Percentiles rank a stretch among this genome's conserved stretches.
These are phyloP conservation scores for Parasteatoda lunata DNA, from an alignment of 2,888 invertebrate species.

Conservation along the genomic window DNA sequence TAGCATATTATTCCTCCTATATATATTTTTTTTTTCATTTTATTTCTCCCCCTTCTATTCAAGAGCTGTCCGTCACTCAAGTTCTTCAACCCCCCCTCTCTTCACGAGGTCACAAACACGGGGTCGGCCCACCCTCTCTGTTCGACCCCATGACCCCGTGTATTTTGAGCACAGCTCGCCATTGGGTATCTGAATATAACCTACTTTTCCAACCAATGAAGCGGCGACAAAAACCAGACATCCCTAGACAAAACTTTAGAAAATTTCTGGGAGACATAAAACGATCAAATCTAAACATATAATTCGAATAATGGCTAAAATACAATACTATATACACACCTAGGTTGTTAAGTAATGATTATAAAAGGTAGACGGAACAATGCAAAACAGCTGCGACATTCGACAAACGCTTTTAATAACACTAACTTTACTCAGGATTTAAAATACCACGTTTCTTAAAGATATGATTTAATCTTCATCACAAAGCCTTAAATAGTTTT, in stretches of 20 bases:
- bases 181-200: constrained; percentile 62
- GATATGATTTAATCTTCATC: no score
- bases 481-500: no score
- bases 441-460: no score
- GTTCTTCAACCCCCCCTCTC: constrained; percentile 15
- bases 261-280: constrained; percentile 3
- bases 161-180: constrained; percentile 17
- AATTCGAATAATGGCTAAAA: no score
- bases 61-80: constrained; percentile 57
- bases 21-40: constrained; percentile 14
- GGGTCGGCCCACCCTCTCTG: constrained; percentile 48
- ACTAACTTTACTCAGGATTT: no score
- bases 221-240: constrained; percentile 24
- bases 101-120: constrained; percentile 11
- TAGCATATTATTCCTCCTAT: constrained; percentile 55
- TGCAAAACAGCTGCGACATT: no score
- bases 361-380: no score
- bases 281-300: constrained; percentile 16
- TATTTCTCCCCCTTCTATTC: constrained; percentile 39
- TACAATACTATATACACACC: no score
- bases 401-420: no score
- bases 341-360: no score
- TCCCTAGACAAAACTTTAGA: constrained; percentile 26
- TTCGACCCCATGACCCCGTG: constrained; percentile 62
- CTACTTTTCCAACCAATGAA: constrained; percentile 56